Base-by-base conservation (phyloP, 2,888 invertebrate genomes). In the Heliconius cydno region DNA sequence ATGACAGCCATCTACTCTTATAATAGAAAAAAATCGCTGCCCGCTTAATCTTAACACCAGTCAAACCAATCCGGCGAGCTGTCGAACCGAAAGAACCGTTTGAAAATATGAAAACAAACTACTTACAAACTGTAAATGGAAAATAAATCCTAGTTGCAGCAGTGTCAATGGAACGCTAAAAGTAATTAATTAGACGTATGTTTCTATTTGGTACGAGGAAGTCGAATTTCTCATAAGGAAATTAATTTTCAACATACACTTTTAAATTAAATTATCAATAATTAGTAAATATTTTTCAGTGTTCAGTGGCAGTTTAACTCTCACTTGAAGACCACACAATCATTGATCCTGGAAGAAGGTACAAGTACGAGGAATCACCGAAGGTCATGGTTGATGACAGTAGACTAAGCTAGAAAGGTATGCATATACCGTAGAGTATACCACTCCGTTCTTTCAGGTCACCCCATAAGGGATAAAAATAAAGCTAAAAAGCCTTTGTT, bases 41-140 rank as follows among this genome's bases (percentile, higher is more conserved):
- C 75, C 82, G 82, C 82, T 81, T 41, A 67, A 76, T 78, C 34
- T 82, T 13, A 72, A 68, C 52, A 34, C 79, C 41, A 12, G 34
- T 76, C 57, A 57, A 73, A 77, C 76, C 79, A 72, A 79, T 75
- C 77, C 78, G 74, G 63, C 80, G 78, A 84, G 80, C 90, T 90
- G 90, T 91, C 90, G 90, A 90, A 91, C 85, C 85, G 86, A 90
- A 92, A 92, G 90, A 91, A 92, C 90, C 88, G 89, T 86, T 89
- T 86, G 85, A 87, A 88, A 89, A 90, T 90, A 89, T 87, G 85
- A 82, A 82, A 82, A 80, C 80, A 82, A 82, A 80, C 82, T 82
- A 82, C 82, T 82, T 82, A 82, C 79, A 70, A 82, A 82, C 79
- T 79, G 80, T 80, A 77, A 82, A 82, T 82, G 80, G 82, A 82